Evolutionary conservation across 1,140 invertebrate genomes (phyloP).

Genomic region (Orius laevigatus): DNA sequence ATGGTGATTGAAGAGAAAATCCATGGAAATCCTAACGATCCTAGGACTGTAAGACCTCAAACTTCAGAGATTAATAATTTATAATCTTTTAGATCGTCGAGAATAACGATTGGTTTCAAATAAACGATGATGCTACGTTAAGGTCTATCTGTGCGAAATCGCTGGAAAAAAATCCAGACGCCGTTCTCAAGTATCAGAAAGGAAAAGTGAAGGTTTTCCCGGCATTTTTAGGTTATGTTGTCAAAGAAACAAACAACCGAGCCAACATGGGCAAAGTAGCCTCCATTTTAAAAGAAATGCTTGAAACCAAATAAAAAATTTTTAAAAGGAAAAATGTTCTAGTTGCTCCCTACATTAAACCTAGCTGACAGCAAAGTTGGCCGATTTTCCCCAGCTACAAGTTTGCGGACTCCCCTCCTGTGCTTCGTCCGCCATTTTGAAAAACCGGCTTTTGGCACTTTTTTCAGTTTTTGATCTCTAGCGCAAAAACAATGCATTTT

Average conservation of each 20-base stretch:
- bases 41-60: conserved; percentile 27
- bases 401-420: too few relatives aligned
- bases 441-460: too few relatives aligned
- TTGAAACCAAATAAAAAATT: conserved; percentile 24
- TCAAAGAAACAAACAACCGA: conserved; percentile 37
- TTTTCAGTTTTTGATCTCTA: too few relatives aligned
- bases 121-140: conserved; percentile 41
- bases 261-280: conserved; percentile 45
- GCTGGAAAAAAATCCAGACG: conserved; percentile 46
- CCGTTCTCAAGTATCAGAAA: conserved; percentile 43
- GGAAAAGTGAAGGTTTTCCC: conserved; percentile 54
- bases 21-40: conserved; percentile 26
- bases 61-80: neutral
- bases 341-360: too few relatives aligned
- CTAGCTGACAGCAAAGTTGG: too few relatives aligned
- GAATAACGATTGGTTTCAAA: conserved; percentile 42
- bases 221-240: conserved; percentile 40
- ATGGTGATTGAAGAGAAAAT: conserved; percentile 37
- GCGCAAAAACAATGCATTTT: too few relatives aligned
- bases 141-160: conserved; percentile 39
- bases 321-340: too few relatives aligned
- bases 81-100: conserved; percentile 35
- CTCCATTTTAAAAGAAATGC: conserved; percentile 39
- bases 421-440: too few relatives aligned
- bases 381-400: too few relatives aligned